A percentile compares a stretch with the other conserved stretches of the same genome.
Conservation (phyloP, 2,888 invertebrate species). For the Augochlorella aurata region DNA sequence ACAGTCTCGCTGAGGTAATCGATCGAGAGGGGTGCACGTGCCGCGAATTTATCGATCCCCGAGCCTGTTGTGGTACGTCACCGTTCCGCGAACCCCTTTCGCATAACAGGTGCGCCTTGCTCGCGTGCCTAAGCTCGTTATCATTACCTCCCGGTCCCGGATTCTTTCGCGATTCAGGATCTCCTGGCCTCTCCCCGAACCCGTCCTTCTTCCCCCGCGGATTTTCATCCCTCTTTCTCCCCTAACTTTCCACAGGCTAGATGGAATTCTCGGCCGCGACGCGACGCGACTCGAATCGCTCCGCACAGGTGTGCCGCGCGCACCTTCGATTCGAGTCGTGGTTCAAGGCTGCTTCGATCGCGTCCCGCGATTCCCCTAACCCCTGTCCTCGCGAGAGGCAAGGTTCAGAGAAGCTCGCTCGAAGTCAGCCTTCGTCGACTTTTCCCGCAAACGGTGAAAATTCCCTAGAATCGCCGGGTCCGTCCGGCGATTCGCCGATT, state of each 20-base stretch:
- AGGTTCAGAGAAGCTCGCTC: not conserved
- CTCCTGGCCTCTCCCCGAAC: no score
- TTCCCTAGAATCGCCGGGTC: no score
- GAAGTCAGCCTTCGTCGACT: not conserved
- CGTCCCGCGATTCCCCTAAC: not conserved
- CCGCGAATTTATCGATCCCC: constrained; percentile 5
- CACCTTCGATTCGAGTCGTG: constrained; percentile 9
- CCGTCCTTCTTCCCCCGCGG: no score
- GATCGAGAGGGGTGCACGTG: constrained; percentile 17
- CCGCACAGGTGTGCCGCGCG: not conserved
- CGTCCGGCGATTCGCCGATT: no score
- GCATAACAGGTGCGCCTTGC: not conserved
- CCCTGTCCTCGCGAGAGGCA: not conserved
- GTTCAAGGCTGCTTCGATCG: constrained; percentile 18
- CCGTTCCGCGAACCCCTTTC: constrained; percentile 2
- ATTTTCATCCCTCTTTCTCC: no score
- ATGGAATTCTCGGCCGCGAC: no score
- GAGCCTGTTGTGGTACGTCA: constrained; percentile 1
- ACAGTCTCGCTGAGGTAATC: constrained; percentile 10
- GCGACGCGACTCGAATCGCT: not conserved
- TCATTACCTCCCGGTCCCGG: no score
- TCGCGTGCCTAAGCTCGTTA: not conserved
- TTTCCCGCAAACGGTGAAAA: no score
- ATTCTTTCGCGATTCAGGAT: no score
- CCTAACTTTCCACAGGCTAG: no score